These are phyloP conservation scores for Paramuricea clavata DNA, from an alignment of 92 coral and sea anemone species.

Conservation along the genomic window DNA sequence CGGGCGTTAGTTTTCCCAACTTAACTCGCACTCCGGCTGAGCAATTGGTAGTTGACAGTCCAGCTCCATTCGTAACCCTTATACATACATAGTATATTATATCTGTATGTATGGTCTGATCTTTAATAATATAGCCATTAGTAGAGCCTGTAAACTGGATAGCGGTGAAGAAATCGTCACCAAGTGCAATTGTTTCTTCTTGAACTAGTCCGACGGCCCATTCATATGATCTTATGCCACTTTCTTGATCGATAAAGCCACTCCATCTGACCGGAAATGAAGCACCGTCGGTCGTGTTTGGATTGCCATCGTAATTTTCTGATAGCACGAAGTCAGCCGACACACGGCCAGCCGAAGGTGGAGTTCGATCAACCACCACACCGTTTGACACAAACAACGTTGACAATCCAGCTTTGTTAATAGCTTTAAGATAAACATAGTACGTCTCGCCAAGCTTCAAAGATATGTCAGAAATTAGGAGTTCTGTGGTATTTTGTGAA, in stretches of 20 bases:
- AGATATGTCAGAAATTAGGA: conserved; percentile 57
- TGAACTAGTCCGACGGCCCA: conserved; percentile 75
- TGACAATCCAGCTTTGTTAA: conserved; percentile 72
- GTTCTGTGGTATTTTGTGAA: conserved; percentile 22
- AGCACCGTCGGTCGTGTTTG: conserved; percentile 75
- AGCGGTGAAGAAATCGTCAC: conserved; percentile 55
- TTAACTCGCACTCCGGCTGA: conserved; percentile 73
- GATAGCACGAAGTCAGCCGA: conserved; percentile 80
- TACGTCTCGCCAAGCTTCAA: conserved; percentile 83
- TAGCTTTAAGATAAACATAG: conserved; percentile 71
- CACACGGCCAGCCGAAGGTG: conserved; percentile 77
- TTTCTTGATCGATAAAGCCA: conserved; percentile 83
- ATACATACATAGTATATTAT: conserved; percentile 84
- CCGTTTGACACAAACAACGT: conserved; percentile 80
- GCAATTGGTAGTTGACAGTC: conserved; percentile 83
- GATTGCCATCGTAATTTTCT: conserved; percentile 75
- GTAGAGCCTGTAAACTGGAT: conserved; percentile 48
- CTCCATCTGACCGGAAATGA: conserved; percentile 83
- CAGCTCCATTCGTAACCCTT: conserved; percentile 90
- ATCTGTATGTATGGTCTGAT: conserved; percentile 77
- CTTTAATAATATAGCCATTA: conserved; percentile 77
- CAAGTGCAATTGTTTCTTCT: conserved; percentile 22
- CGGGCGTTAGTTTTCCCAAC: conserved; percentile 85
- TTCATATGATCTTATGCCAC: conserved; percentile 78
- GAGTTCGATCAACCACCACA: conserved; percentile 82